Conservation (phyloP, 2,797 vertebrate genomes). For the Lithobates pipiens region DNA sequence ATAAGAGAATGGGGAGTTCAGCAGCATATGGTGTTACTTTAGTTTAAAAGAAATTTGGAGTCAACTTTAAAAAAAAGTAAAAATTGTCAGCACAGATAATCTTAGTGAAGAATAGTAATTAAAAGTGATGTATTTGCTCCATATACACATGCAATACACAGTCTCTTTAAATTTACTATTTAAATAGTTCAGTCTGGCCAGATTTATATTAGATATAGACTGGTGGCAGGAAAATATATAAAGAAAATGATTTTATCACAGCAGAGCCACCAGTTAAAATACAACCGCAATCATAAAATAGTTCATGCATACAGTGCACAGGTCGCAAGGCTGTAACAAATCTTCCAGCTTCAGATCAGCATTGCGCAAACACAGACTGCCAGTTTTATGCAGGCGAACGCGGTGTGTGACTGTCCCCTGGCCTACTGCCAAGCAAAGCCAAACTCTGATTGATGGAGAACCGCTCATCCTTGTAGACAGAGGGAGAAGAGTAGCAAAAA, state of each 20-base stretch:
- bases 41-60: too few relatives aligned
- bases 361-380: constrained; percentile 5
- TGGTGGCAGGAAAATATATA: background rate
- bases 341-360: background rate
- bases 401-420: constrained; percentile 31
- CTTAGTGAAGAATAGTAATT: background rate
- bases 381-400: constrained; percentile 5
- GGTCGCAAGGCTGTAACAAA: constrained; percentile 21
- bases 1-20: too few relatives aligned
- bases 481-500: constrained; percentile 39
- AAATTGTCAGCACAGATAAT: background rate
- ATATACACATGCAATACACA: background rate
- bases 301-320: constrained; percentile 29
- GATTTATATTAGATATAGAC: background rate
- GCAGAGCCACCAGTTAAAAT: constrained; percentile 5
- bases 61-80: background rate
- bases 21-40: too few relatives aligned
- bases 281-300: constrained; percentile 31
- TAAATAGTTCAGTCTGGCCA: background rate
- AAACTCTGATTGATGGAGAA: constrained; percentile 50
- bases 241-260: constrained; percentile 14
- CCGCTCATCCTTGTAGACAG: constrained; percentile 51
- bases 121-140: background rate
- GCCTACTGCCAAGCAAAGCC: constrained; percentile 29
- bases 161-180: background rate